These are phyloP conservation scores for Vicugna pacos DNA, from an alignment of 2,113 vertebrate species.

Conservation along the genomic window DNA sequence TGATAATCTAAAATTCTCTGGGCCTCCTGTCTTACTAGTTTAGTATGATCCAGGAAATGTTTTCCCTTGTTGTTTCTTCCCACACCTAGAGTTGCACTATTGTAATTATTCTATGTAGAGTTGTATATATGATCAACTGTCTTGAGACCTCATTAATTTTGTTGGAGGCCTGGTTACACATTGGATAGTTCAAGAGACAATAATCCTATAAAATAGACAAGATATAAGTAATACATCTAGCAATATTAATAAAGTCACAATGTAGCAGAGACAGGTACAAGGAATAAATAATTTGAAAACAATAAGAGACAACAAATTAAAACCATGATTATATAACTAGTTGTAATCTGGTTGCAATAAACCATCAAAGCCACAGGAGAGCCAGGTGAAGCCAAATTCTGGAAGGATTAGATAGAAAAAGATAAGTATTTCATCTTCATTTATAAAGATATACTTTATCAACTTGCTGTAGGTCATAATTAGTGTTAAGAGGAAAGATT, in stretches of 20 bases:
- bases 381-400: not conserved
- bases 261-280: not conserved
- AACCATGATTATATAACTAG: not conserved
- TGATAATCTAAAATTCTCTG: not conserved
- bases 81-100: not conserved
- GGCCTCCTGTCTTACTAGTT: not conserved
- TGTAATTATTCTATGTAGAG: not conserved
- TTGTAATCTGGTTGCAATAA: not conserved
- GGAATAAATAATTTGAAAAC: not conserved
- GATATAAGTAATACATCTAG: not conserved
- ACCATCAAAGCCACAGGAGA: not conserved
- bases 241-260: not conserved
- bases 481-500: not conserved
- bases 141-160: not conserved
- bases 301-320: not conserved
- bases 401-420: not conserved
- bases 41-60: not conserved
- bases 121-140: not conserved
- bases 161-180: not conserved
- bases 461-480: not conserved
- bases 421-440: not conserved
- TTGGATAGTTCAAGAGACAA: not conserved
- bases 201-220: not conserved
- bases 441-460: not conserved
- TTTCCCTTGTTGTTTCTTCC: not conserved